Evolutionary conservation across 2,888 invertebrate species (phyloP), one percentile per base, ranked within the genome.

Genomic region (Erynnis tages): DNA sequence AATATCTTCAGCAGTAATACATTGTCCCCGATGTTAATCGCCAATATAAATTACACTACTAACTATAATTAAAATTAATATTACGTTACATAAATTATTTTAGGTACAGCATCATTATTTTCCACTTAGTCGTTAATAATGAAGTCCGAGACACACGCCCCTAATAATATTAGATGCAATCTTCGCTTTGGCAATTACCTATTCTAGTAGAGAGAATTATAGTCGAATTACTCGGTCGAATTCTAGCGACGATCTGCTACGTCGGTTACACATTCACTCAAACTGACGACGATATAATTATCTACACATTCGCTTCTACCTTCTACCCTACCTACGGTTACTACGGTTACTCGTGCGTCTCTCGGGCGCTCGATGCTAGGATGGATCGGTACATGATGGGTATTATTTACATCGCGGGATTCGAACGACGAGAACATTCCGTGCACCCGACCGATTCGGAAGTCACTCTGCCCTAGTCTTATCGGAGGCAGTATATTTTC

Each of bases 31-130:
- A 32, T 62, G 62, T 63, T 65, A 62, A 61, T 62, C 44, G 59
- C 65, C 67, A 73, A 71, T 77, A 73, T 80, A 79, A 80, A 79
- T 81, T 78, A 78, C 54, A 65, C 72, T 81, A 82, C 70, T 21
- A 65, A 63, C 66, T 76, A 75, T 69, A 66, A 61, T 63, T 69
- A 70, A 67, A 65, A 69, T 65, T 70, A 73, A 68, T 71, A 73
- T 69, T 72, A 73, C 66, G 66, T 68, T 70, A 72, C 62, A 74
- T 77, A 73, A 71, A 67, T 79, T 71, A 75, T 67, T 69, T 73
- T 75, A 73, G 67, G 66, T 73, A 72, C 61, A 55, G 23, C 54
- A 49, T 57, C 14, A 47, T 46, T 54, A 55, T 52, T 43, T 49
- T 30, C 27, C 41, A 46, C 37, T 44, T 48, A 45, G 41, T 46